phyloP scores from a whole-genome alignment of 53 echinoderm and acorn worm species.

The Echinometra lucunter region DNA sequence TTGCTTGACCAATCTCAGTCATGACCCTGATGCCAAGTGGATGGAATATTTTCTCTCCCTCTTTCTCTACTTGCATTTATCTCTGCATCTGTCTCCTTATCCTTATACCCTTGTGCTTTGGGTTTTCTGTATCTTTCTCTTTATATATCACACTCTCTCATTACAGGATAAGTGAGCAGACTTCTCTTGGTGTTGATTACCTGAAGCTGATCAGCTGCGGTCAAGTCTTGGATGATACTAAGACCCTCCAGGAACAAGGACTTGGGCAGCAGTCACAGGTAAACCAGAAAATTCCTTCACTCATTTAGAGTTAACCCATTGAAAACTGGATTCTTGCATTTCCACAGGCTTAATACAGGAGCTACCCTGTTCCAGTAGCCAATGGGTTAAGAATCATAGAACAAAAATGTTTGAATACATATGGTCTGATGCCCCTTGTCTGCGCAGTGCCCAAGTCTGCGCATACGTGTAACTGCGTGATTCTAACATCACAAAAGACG shows the following conservation, averaged over 20 bases:
- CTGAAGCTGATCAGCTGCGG: slow-evolving; percentile 96
- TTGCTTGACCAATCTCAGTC: too few relatives aligned
- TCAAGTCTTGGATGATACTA: slow-evolving; percentile 79
- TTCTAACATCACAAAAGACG: too few relatives aligned
- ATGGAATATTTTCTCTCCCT: not conserved
- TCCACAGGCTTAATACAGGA: too few relatives aligned
- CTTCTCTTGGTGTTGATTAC: slow-evolving; percentile 72
- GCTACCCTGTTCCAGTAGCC: too few relatives aligned
- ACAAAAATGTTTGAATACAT: too few relatives aligned
- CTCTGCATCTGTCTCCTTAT: not conserved
- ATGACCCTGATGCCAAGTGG: too few relatives aligned
- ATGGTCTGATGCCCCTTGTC: too few relatives aligned
- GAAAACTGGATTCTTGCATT: too few relatives aligned
- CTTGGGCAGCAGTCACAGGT: slow-evolving; percentile 69
- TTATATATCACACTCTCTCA: not conserved
- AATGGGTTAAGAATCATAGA: too few relatives aligned
- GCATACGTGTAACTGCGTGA: too few relatives aligned
- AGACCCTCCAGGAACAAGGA: slow-evolving; percentile 74
- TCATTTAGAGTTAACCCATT: too few relatives aligned
- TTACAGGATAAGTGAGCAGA: slow-evolving; percentile 78
- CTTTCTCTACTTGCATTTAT: not conserved
- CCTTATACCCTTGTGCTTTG: not conserved
- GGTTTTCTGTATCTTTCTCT: not conserved
- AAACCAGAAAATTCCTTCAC: not conserved
- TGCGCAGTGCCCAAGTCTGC: too few relatives aligned